Base-by-base conservation (phyloP, 2,113 vertebrate genomes). In the Tapirus terrestris region DNA sequence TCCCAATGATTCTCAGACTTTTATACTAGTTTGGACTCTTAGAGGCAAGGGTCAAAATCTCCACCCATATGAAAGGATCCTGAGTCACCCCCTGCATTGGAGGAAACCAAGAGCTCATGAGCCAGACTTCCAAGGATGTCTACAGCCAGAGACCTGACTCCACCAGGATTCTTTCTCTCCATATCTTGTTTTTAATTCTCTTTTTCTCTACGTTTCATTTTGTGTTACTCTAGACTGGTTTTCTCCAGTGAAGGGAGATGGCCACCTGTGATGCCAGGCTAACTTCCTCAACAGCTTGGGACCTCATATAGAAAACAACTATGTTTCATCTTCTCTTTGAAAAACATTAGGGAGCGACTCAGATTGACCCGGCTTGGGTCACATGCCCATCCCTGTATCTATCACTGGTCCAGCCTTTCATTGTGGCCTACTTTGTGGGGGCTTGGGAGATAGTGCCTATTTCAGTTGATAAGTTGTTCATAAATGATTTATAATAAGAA, bases 181-280 rank as follows among this genome's bases (percentile, higher is more conserved):
- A 1, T 27, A 8, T 81, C 33, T 92, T 68, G 58, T 25, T 17
- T 84, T 73, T 58, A 58, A 45, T 91, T 93, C 27, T 89, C 23
- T 73, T 83, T 95, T 76, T 48, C 53, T 93, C 18, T 70, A 31
- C 13, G 16, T 88, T 94, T 93, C 43, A 56, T 56, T 92, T 68
- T 83, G 53, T 63, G 16, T 51, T 68, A 43, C n/a, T 87, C 8
- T 43, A 89, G 89, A 80, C 14, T 43, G 31, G 48, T 39, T 80
- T 79, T 93, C 25, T 85, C 13, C 33, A 29, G 27, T 5, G 9
- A 70, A 89, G 7, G 8, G 1, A 39, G 51, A 5, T 88, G 16
- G 48, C 17, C 17, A 43, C 6, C 21, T 86, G 7, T 48, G 21
- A 36, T 76, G 29, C 39, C 68, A 81, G 70, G 65, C 31, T 16